Percentiles rank a stretch among this genome's conserved stretches.
Evolutionary conservation across 2,113 vertebrate species (phyloP).

Genomic region (Cromileptes altivelis): DNA sequence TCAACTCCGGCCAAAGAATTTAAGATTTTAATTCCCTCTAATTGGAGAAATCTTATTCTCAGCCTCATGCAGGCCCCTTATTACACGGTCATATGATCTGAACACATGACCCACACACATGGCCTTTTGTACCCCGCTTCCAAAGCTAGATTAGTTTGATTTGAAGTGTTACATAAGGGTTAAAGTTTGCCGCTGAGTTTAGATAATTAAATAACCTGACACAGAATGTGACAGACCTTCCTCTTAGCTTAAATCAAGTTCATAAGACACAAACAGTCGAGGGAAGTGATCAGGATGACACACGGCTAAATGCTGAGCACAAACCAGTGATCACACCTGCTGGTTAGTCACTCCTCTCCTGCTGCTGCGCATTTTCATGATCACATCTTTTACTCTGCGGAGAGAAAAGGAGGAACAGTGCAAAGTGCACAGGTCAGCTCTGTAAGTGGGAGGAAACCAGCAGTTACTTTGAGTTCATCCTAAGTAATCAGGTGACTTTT

Average conservation of each 20-base stretch:
- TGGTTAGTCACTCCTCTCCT: background rate
- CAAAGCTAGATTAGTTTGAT: slow-evolving; percentile 54
- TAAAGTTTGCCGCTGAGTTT: slow-evolving; percentile 21
- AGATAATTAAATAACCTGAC: background rate
- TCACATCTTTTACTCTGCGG: background rate
- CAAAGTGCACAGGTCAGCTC: background rate
- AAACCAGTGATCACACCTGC: background rate
- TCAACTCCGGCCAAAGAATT: slow-evolving; percentile 60
- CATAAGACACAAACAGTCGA: background rate
- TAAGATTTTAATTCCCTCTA: slow-evolving; percentile 71
- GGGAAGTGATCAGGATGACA: background rate
- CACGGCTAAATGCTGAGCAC: background rate
- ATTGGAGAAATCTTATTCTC: slow-evolving; percentile 70
- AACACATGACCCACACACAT: slow-evolving; percentile 56
- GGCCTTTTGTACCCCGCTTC: slow-evolving; percentile 42
- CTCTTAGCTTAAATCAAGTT: background rate
- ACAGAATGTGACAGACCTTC: background rate
- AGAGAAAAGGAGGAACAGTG: background rate
- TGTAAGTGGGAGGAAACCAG: background rate
- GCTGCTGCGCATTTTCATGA: background rate
- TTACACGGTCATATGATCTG: slow-evolving; percentile 59
- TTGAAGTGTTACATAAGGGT: slow-evolving; percentile 38
- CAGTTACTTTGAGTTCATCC: background rate
- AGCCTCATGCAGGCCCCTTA: slow-evolving; percentile 4
- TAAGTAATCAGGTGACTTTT: background rate